Evolutionary conservation across 1,140 invertebrate genomes (phyloP), one percentile per base, ranked within the genome.

Genomic region (Physella acuta): DNA sequence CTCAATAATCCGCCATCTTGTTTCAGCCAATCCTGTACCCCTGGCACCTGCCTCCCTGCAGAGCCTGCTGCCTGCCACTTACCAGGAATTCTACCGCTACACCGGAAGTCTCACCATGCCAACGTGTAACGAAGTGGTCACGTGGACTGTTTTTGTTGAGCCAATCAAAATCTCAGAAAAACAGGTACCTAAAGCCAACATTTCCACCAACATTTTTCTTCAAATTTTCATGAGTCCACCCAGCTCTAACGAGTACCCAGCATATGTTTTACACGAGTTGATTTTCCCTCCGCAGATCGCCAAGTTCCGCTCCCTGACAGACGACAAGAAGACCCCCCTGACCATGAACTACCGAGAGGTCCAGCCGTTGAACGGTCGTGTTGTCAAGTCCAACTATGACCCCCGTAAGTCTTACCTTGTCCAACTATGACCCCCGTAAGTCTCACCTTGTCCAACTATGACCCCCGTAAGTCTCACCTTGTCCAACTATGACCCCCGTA

Each of bases 41-140:
- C n/a, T n/a, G n/a, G n/a, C 39, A 44, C 8, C 39, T 11, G 20
- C 20, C 8, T 20, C 39, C 20, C 39, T 44, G 39, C 20, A 8
- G 8, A 20, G 20, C 39, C 5, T 55, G 5, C 26, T 55, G 26
- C 52, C 52, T 55, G 52, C 52, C 16, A 49, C 51, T 2, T 52
- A 33, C 11, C 14, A 14, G 5, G 59, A 63, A 3, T 83, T 74
- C 80, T 92, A 88, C 78, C 85, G 88, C 8, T 93, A 93, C 74
- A 67, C 85, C 1, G 92, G 92, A 4, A 92, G 91, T 0, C 82
- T 93, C 49, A 93, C 92, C 2, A 92, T 91, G 1, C 92, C 92
- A 0, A 83, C 82, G 2, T 93, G 92, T 71, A 86, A 87, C 37
- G 91, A 93, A 79, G 85, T 87, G 16, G 90, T 93, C 1, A 87